Conservation (phyloP, 2,888 invertebrate species). For the Apantesis nais region DNA sequence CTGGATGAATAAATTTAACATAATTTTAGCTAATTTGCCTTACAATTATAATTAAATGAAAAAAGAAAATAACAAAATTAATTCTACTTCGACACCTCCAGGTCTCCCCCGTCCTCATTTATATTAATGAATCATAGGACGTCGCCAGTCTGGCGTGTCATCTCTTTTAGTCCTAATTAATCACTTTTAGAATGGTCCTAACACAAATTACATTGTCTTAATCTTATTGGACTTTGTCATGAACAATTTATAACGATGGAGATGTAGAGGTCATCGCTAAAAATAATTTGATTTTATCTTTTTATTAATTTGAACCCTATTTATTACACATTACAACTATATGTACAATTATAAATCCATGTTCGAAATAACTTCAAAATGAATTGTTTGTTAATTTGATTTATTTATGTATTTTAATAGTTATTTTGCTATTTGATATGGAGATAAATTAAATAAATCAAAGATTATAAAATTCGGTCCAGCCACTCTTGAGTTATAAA, state of each 20-base stretch:
- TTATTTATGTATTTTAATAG: too few species aligned
- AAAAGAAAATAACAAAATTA: conserved; percentile 8
- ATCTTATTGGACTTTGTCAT: neutral
- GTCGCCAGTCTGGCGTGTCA: conserved; percentile 1
- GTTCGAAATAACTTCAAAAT: too few species aligned
- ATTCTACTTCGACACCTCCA: conserved; percentile 1
- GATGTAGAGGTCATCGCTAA: neutral
- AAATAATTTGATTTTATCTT: neutral
- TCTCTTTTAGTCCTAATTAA: conserved; percentile 10
- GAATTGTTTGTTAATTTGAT: too few species aligned
- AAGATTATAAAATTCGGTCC: neutral
- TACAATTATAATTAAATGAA: neutral
- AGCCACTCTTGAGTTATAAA: too few species aligned
- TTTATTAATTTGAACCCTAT: neutral
- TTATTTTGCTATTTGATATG: neutral
- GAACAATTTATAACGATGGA: neutral
- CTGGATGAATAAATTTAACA: too few species aligned
- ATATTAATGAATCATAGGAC: conserved; percentile 7
- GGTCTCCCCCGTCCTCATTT: conserved; percentile 2
- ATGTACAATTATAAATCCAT: neutral
- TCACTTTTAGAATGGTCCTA: conserved; percentile 1
- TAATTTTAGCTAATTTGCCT: neutral
- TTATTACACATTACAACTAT: neutral
- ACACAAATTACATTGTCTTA: neutral
- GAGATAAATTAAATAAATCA: neutral